Percentiles rank a stretch among this genome's conserved stretches.
Evolutionary conservation across 2,888 invertebrate species (phyloP).

Genomic region (Drosophila merina): DNA sequence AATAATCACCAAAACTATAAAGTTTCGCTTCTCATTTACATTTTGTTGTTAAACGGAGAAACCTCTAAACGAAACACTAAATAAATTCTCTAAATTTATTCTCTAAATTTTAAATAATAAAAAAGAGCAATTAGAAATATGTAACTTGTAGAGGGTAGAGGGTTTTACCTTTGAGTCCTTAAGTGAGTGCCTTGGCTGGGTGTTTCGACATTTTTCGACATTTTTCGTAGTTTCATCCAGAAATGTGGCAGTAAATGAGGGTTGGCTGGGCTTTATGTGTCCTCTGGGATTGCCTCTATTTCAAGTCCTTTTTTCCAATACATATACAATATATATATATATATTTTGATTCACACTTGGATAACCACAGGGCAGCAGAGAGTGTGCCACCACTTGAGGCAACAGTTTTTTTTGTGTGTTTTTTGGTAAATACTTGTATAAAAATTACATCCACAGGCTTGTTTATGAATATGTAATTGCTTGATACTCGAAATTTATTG

Average conservation of each 20-base stretch:
- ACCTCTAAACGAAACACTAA: no score
- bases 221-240: not conserved
- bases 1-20: no score
- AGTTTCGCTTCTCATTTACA: no score
- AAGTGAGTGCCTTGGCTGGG: not conserved
- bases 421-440: not conserved
- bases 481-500: not conserved
- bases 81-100: not conserved
- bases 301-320: not conserved
- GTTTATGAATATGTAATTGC: not conserved
- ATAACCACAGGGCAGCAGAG: constrained; percentile 1
- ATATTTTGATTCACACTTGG: constrained; percentile 10
- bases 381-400: constrained; percentile 2
- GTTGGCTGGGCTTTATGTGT: constrained; percentile 9
- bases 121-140: not conserved
- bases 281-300: constrained; percentile 18
- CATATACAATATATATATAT: not conserved
- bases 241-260: not conserved
- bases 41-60: no score
- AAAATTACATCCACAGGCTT: not conserved
- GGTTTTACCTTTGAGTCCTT: not conserved
- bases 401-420: not conserved
- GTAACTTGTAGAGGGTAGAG: not conserved
- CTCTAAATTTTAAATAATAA: not conserved
- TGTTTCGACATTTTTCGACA: not conserved